Conservation (phyloP, 2,888 invertebrate genomes). For the Xanthia icteritia region DNA sequence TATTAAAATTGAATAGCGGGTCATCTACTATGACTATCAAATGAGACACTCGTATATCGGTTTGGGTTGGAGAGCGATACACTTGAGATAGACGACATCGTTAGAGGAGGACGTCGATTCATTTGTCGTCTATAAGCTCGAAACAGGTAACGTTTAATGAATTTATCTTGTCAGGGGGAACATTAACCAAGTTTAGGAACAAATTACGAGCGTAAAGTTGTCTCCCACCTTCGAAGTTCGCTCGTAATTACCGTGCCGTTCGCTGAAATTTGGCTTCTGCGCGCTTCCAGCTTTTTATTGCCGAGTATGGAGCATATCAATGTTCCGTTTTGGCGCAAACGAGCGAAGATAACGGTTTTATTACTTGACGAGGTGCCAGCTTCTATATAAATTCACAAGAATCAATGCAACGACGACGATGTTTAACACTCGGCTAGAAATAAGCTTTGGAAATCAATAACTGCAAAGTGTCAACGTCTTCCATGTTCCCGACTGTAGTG, state of each 20-base stretch:
- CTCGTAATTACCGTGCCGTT: constrained; percentile 83
- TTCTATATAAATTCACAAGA: constrained; percentile 71
- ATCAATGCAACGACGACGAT: constrained; percentile 77
- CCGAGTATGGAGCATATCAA: constrained; percentile 78
- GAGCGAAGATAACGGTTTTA: constrained; percentile 86
- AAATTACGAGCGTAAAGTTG: constrained; percentile 87
- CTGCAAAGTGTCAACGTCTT: constrained; percentile 71
- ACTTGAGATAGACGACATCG: constrained; percentile 74
- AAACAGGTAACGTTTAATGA: constrained; percentile 85
- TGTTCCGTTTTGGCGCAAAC: constrained; percentile 83
- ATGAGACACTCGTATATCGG: constrained; percentile 54
- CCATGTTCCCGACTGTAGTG: constrained; percentile 63
- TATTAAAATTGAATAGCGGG: constrained; percentile 39
- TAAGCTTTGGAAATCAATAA: constrained; percentile 74
- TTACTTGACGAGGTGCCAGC: constrained; percentile 85
- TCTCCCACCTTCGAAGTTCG: constrained; percentile 83
- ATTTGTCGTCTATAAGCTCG: constrained; percentile 74
- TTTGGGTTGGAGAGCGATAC: constrained; percentile 66
- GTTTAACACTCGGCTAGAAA: constrained; percentile 70
- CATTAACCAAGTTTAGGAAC: constrained; percentile 88
- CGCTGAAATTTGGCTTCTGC: constrained; percentile 76
- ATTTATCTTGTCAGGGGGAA: constrained; percentile 88
- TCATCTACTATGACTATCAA: constrained; percentile 37
- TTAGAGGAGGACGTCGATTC: constrained; percentile 74
- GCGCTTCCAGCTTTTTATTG: constrained; percentile 78